phyloP scores from a whole-genome alignment of 1,140 invertebrate genomes.

The Sipha flava region DNA sequence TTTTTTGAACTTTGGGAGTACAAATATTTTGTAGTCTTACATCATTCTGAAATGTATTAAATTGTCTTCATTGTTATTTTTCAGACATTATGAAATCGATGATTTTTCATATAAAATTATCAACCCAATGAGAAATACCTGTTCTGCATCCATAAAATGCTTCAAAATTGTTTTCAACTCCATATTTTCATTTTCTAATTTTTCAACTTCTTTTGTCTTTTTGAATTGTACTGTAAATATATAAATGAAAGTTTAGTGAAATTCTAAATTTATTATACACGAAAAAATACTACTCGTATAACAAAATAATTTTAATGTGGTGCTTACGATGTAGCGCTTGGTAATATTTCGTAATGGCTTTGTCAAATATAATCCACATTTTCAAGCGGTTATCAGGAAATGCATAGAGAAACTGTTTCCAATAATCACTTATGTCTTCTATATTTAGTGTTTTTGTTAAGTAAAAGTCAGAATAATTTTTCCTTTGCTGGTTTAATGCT shows the following conservation, averaged over 20 bases:
- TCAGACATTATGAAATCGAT: too few relatives aligned
- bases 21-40: not conserved
- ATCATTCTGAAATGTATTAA: not conserved
- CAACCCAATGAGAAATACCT: not conserved
- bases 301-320: not conserved
- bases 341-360: constrained; percentile 50
- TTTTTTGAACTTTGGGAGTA: not conserved
- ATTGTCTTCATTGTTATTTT: not conserved
- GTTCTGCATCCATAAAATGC: constrained; percentile 1
- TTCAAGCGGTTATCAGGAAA: constrained; percentile 46
- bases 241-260: not conserved
- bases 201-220: constrained; percentile 46
- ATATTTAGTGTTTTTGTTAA: constrained; percentile 25
- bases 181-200: constrained; percentile 48
- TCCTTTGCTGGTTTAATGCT: not conserved
- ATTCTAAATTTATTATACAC: too few relatives aligned
- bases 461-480: not conserved
- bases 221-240: constrained; percentile 44
- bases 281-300: too few relatives aligned
- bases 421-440: constrained; percentile 48
- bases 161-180: constrained; percentile 48
- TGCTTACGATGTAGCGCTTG: constrained; percentile 45
- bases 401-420: constrained; percentile 46
- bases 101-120: not conserved
- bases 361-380: constrained; percentile 49